These are phyloP conservation scores for Limenitis camilla DNA, from an alignment of 2,888 invertebrate genomes.

Conservation along the genomic window DNA sequence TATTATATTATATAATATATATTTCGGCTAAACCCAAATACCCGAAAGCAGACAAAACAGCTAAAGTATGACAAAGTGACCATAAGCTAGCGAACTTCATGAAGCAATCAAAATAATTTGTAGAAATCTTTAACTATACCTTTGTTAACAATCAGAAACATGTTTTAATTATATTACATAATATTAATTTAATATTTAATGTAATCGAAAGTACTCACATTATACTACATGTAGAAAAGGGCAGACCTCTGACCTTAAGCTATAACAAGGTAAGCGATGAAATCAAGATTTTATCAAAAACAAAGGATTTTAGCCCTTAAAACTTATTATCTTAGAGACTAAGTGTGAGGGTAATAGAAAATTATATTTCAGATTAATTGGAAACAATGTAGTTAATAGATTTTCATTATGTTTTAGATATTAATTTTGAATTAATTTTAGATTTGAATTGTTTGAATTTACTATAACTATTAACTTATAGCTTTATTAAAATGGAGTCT, in stretches of 20 bases:
- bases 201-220: conserved; percentile 11
- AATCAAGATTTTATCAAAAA: conserved; percentile 6
- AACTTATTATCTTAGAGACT: background rate
- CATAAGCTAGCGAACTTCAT: too few relatives aligned
- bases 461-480: background rate
- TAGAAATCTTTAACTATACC: too few relatives aligned
- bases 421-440: conserved; percentile 5
- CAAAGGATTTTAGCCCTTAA: background rate
- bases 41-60: too few relatives aligned
- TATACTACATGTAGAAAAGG: conserved; percentile 17
- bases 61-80: too few relatives aligned
- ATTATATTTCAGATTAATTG: conserved; percentile 14
- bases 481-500: background rate
- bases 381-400: conserved; percentile 4
- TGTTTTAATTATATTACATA: too few relatives aligned
- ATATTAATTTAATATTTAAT: conserved; percentile 9
- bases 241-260: conserved; percentile 19
- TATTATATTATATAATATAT: too few relatives aligned
- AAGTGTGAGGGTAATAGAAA: background rate
- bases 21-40: too few relatives aligned
- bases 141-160: too few relatives aligned
- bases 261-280: conserved; percentile 17
- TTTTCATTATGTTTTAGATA: conserved; percentile 5
- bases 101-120: too few relatives aligned
- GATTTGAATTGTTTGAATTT: background rate